Evolutionary conservation across 2,888 invertebrate species (phyloP).

Genomic region (Acrocyrtus sp.): DNA sequence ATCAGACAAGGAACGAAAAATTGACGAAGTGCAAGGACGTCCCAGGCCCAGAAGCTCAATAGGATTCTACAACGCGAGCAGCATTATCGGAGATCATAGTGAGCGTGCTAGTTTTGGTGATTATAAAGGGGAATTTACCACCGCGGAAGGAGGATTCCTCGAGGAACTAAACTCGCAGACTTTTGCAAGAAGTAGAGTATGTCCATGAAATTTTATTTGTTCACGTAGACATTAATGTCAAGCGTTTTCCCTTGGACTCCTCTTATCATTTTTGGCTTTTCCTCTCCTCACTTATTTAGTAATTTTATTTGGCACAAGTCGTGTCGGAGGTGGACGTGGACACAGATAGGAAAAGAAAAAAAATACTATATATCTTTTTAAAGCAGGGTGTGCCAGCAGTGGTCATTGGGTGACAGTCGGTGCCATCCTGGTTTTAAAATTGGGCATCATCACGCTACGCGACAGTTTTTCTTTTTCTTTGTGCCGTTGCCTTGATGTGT

Average conservation of each 20-base stretch:
- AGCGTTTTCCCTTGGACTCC: slow-evolving; percentile 7
- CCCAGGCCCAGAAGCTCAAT: slow-evolving; percentile 49
- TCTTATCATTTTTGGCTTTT: slow-evolving; percentile 17
- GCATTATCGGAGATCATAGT: slow-evolving; percentile 5
- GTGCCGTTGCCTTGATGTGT: no score
- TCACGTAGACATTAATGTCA: slow-evolving; percentile 37
- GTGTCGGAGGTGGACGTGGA: no score
- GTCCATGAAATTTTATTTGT: slow-evolving; percentile 49
- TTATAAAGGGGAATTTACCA: no score
- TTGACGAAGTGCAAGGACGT: slow-evolving; percentile 45
- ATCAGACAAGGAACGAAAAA: neutral
- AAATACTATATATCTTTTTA: no score
- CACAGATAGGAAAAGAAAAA: no score
- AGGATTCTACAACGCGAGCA: slow-evolving; percentile 30
- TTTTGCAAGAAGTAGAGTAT: slow-evolving; percentile 27
- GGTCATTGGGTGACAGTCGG: slow-evolving; percentile 64
- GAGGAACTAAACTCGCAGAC: slow-evolving; percentile 14
- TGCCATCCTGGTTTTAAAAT: slow-evolving; percentile 62
- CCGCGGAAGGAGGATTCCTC: slow-evolving; percentile 3
- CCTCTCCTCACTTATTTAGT: slow-evolving; percentile 13
- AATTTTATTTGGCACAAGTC: slow-evolving; percentile 15
- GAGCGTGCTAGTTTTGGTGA: slow-evolving; percentile 5
- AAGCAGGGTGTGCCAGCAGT: slow-evolving; percentile 16
- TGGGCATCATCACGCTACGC: slow-evolving; percentile 60
- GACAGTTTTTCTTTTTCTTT: slow-evolving; percentile 21